Conservation (phyloP, 2,888 invertebrate species). For the Philopedon plagiatum region DNA sequence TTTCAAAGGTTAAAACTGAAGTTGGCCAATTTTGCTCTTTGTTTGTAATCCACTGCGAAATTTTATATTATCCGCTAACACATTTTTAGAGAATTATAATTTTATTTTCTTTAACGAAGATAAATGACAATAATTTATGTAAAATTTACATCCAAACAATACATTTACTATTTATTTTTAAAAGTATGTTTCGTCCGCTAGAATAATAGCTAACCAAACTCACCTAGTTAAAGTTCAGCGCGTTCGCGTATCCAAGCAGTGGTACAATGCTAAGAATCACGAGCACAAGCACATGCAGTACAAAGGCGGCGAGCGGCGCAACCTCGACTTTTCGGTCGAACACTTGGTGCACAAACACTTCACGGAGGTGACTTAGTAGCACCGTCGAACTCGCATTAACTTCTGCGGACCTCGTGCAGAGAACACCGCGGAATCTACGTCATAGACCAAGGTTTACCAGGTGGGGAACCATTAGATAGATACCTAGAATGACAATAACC, state of each 20-base stretch:
- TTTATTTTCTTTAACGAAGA: no score
- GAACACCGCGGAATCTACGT: slow-evolving; percentile 38
- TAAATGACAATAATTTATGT: no score
- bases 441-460: slow-evolving; percentile 37
- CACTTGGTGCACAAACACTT: slow-evolving; percentile 22
- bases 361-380: slow-evolving; percentile 31
- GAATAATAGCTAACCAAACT: slow-evolving; percentile 30
- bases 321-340: slow-evolving; percentile 26
- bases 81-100: no score
- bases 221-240: slow-evolving; percentile 45
- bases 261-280: slow-evolving; percentile 29
- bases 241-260: slow-evolving; percentile 39
- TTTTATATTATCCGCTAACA: no score
- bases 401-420: slow-evolving; percentile 40
- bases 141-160: background rate
- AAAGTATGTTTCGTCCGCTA: slow-evolving; percentile 16
- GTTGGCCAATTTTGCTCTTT: no score
- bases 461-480: slow-evolving; percentile 48
- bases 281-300: slow-evolving; percentile 37
- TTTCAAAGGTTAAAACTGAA: no score
- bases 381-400: slow-evolving; percentile 37
- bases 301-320: slow-evolving; percentile 27
- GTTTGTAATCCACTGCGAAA: no score
- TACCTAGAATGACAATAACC: slow-evolving; percentile 42
- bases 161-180: background rate